Conservation (phyloP, 2,888 invertebrate genomes). For the Asteroscopus sphinx region DNA sequence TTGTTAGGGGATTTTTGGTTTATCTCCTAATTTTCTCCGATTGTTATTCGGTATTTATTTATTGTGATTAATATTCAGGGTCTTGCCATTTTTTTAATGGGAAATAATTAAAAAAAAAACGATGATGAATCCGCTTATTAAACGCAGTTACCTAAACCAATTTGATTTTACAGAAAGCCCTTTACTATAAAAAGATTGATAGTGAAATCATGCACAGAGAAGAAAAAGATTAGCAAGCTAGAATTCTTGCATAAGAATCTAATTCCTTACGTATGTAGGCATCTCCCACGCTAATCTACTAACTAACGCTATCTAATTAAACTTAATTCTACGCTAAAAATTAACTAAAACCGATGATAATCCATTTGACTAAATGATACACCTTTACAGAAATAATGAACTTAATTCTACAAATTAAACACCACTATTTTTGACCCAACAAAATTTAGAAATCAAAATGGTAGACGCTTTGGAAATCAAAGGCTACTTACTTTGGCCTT, state of each 20-base stretch:
- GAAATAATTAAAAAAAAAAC: too few species aligned
- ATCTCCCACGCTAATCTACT: conserved; percentile 53
- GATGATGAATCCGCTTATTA: neutral
- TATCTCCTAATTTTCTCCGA: neutral
- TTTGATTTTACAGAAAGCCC: neutral
- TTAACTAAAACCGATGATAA: conserved; percentile 34
- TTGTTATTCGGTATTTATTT: neutral
- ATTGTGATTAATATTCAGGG: neutral
- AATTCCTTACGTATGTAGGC: conserved; percentile 52
- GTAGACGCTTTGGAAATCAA: too few species aligned
- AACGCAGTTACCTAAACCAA: neutral
- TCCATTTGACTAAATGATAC: conserved; percentile 55
- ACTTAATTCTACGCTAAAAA: conserved; percentile 53
- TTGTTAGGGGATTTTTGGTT: neutral
- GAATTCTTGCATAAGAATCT: conserved; percentile 22
- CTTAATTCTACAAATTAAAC: neutral
- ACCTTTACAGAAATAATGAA: conserved; percentile 2
- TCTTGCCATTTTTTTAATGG: neutral
- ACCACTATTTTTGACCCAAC: neutral
- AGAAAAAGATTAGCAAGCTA: neutral
- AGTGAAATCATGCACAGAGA: neutral
- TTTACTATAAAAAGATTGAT: neutral
- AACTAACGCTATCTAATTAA: conserved; percentile 38
- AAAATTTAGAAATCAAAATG: too few species aligned
- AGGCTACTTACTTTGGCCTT: too few species aligned